Evolutionary conservation across 2,113 vertebrate genomes (phyloP).

Genomic region (Leptocoma aspasia): DNA sequence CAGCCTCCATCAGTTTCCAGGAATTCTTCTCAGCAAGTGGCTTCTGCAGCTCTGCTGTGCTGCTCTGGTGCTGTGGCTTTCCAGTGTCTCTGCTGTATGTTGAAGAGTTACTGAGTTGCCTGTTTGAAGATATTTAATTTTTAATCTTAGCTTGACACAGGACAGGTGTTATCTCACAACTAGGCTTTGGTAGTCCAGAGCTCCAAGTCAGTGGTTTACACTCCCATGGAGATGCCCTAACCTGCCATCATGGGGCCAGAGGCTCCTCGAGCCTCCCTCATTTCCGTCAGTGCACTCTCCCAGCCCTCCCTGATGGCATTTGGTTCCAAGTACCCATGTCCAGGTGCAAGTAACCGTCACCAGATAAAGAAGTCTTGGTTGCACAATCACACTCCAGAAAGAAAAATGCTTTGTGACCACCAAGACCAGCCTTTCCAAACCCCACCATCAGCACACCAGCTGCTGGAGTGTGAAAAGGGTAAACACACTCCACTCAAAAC

Average conservation of each 20-base stretch:
- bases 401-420: background rate
- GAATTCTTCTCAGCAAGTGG: slow-evolving; percentile 43
- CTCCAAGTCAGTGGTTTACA: background rate
- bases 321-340: background rate
- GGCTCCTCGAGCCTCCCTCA: background rate
- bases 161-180: background rate
- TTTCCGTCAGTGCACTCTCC: background rate
- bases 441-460: background rate
- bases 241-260: background rate
- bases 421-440: background rate
- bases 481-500: background rate
- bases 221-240: background rate
- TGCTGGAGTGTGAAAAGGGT: background rate
- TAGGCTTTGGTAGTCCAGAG: background rate
- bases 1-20: slow-evolving; percentile 86
- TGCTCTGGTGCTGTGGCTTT: slow-evolving; percentile 47
- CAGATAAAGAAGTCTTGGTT: background rate
- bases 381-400: background rate
- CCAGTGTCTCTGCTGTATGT: slow-evolving; percentile 54
- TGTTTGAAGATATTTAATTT: background rate
- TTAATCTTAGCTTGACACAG: background rate
- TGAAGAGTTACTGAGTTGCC: slow-evolving; percentile 73
- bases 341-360: background rate
- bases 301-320: background rate
- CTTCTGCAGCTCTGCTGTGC: slow-evolving; percentile 64